Evolutionary conservation across 2,113 vertebrate species (phyloP).

Genomic region (Larimichthys polyactis): DNA sequence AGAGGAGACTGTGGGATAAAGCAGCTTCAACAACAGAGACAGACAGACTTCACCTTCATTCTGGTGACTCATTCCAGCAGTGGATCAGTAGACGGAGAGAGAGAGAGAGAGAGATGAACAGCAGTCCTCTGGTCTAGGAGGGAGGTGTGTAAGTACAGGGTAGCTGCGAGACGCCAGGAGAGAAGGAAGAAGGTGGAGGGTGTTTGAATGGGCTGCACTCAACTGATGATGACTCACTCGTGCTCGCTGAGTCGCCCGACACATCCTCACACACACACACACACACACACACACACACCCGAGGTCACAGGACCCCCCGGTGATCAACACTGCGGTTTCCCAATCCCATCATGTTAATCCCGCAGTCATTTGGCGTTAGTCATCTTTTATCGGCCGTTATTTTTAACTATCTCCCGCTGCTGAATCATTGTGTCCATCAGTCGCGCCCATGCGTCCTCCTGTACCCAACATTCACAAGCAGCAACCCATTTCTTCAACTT

Average conservation of each 20-base stretch:
- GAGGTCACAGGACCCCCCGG: conserved; percentile 16
- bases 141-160: conserved; percentile 76
- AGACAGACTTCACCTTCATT: conserved; percentile 60
- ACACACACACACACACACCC: conserved; percentile 3
- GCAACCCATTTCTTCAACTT: conserved; percentile 44
- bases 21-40: conserved; percentile 57
- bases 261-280: conserved; percentile 20
- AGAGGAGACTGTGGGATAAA: conserved; percentile 46
- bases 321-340: conserved; percentile 36
- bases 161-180: conserved; percentile 59
- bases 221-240: conserved; percentile 58
- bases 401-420: conserved; percentile 71
- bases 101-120: conserved; percentile 59
- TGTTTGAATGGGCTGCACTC: conserved; percentile 33
- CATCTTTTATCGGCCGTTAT: conserved; percentile 68
- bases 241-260: conserved; percentile 11
- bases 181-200: conserved; percentile 53
- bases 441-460: conserved; percentile 73
- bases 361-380: conserved; percentile 53
- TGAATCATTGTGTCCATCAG: conserved; percentile 75
- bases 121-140: conserved; percentile 48
- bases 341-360: conserved; percentile 63
- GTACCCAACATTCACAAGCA: conserved; percentile 63
- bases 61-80: conserved; percentile 64
- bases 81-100: conserved; percentile 49